These are phyloP conservation scores for Vanessa atalanta DNA, from an alignment of 1,140 invertebrate species.

Conservation along the genomic window DNA sequence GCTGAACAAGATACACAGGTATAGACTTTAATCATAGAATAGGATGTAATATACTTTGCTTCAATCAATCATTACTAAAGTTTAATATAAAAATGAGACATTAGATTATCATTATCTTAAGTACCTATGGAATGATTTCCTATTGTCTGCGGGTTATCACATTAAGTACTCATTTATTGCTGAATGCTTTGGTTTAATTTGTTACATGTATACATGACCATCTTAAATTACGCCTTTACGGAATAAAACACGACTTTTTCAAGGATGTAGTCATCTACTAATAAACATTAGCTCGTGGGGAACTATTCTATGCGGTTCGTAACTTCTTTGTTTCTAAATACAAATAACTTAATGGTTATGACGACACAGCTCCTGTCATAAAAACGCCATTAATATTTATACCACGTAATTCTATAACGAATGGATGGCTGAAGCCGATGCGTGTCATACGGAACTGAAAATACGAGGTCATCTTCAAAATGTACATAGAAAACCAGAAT, in stretches of 20 bases:
- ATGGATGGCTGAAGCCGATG: slow-evolving; percentile 31
- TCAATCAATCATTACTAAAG: too few species aligned
- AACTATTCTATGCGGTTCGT: background rate
- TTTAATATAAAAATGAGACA: too few species aligned
- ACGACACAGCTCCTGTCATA: background rate
- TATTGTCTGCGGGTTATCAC: background rate
- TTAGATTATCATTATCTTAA: too few species aligned
- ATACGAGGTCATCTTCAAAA: slow-evolving; percentile 55
- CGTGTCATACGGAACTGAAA: slow-evolving; percentile 51
- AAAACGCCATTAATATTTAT: slow-evolving; percentile 37
- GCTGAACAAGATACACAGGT: too few species aligned
- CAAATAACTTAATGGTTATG: slow-evolving; percentile 1
- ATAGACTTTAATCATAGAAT: too few species aligned
- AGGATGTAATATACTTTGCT: too few species aligned
- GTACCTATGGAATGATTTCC: background rate
- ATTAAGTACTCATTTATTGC: slow-evolving; percentile 29
- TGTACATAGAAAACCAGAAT: slow-evolving; percentile 54
- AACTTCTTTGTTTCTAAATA: slow-evolving; percentile 13
- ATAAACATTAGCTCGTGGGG: background rate
- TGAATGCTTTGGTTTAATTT: slow-evolving; percentile 48
- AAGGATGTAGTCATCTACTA: slow-evolving; percentile 49
- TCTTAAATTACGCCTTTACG: slow-evolving; percentile 60
- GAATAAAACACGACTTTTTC: slow-evolving; percentile 59
- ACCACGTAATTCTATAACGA: slow-evolving; percentile 25
- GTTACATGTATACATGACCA: slow-evolving; percentile 43